Evolutionary conservation across 2,797 vertebrate species (phyloP), one percentile per base, ranked within the genome.

Genomic region (Trachops cirrhosus): DNA sequence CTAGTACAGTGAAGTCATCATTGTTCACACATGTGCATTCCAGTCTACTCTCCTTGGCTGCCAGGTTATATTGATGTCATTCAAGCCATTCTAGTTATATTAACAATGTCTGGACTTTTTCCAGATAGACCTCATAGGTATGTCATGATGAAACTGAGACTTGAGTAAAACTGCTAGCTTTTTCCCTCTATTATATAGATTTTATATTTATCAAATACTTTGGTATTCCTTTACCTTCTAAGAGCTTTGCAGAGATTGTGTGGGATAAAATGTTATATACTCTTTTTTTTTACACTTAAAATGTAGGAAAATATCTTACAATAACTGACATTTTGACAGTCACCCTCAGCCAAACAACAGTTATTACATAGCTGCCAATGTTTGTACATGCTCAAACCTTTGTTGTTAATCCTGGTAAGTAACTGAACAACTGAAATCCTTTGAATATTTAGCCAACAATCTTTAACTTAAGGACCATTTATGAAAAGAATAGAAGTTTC

Each of bases 181-280:
- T 77, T 67, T 26, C 11, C 19, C 24, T 50, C 54, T 50, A 37
- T 59, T 50, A 37, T 59, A 41, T n/a, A 64, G 57, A 52, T 52
- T 86, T 64, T 14, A 32, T 84, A 29, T 50, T 91, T 84, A 64
- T 46, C 70, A 67, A 93, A 59, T 14, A 29, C 22, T 96, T 91
- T 68, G 75, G n/a, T 86, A 39, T 26, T 71, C 6, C 87, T 96
- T 93, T 90, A 48, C 57, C 34, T 93, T 90, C 62, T 87, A 26
- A 70, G 75, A 87, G 26, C 5, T 86, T 73, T 94, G 57, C 48
- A 86, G 93, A 95, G 54, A 68, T 22, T 96, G 21, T 68, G 14
- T 37, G 85, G 62, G n/a, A 67, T 70, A 37, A 39, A 87, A 91
- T n/a, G 52, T 83, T 77, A 85, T 22, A 71, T 6, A 39, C 50